Conservation (phyloP, 2,888 invertebrate species). For the Ophonus ardosiacus region DNA sequence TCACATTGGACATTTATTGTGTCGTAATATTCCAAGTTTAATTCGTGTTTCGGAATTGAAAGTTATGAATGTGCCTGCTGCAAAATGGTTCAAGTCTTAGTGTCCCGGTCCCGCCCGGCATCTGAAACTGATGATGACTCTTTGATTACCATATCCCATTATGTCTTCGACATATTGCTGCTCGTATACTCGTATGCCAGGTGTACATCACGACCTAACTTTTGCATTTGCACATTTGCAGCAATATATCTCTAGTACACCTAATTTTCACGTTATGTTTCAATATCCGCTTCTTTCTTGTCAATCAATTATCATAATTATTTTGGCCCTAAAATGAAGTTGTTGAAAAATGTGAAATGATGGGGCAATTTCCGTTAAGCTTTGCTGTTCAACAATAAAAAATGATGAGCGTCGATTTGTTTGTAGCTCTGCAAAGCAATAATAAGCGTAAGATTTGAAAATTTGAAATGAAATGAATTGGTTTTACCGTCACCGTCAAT, state of each 20-base stretch:
- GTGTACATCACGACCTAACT: conserved; percentile 50
- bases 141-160: conserved; percentile 55
- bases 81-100: conserved; percentile 22
- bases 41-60: conserved; percentile 27
- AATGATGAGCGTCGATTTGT: not conserved
- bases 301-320: not conserved
- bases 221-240: conserved; percentile 15
- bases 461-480: conserved; percentile 11
- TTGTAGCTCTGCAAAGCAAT: not conserved
- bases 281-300: conserved; percentile 4
- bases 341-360: not conserved
- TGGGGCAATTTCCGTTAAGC: not conserved
- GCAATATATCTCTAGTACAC: conserved; percentile 21
- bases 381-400: not conserved
- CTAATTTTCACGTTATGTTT: conserved; percentile 30
- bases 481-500: too few relatives aligned
- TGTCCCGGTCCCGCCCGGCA: not conserved
- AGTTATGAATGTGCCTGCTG: conserved; percentile 37
- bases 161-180: conserved; percentile 36
- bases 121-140: conserved; percentile 40
- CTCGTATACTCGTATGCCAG: conserved; percentile 32
- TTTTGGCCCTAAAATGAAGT: not conserved
- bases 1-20: conserved; percentile 56
- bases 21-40: conserved; percentile 54
- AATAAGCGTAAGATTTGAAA: not conserved